Conservation (phyloP, 2,113 vertebrate species). For the human (Homo sapiens) region GRCh38 chr13:38002001-38002500, state of each 20-base stretch:
- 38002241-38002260: neutral
- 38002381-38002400: neutral
- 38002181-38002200: neutral
- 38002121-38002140: neutral
- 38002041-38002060: neutral
- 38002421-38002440: neutral
- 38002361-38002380: neutral
- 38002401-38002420: neutral
- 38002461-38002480: neutral
- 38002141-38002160: neutral
- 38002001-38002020: too few relatives aligned
- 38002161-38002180: neutral
- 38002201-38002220: neutral
- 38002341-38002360: neutral
- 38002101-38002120: neutral
- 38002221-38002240: neutral
- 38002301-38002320: neutral
- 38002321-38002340: neutral
- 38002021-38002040: neutral
- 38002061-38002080: neutral
- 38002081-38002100: neutral
- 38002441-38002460: neutral
- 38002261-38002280: neutral
- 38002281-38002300: neutral
- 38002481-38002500: neutral